These are phyloP conservation scores for Nasua narica DNA, from an alignment of 2,797 vertebrate genomes.

Conservation along the genomic window DNA sequence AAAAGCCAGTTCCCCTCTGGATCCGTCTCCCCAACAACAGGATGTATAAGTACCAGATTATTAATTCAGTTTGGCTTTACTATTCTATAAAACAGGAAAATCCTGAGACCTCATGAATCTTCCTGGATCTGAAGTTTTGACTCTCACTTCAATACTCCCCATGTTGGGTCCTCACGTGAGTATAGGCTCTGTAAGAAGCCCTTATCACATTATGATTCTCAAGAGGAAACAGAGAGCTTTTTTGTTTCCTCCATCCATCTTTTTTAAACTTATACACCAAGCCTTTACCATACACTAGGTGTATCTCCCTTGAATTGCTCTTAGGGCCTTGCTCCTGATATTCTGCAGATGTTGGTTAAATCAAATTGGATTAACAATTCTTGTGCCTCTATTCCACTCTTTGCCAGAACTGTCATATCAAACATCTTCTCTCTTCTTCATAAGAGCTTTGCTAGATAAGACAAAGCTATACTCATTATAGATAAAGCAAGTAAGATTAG, in stretches of 20 bases:
- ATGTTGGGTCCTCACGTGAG: not conserved
- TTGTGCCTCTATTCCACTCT: not conserved
- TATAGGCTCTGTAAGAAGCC: not conserved
- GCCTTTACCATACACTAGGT: not conserved
- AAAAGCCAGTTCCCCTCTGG: not conserved
- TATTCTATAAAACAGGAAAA: not conserved
- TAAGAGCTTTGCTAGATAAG: not conserved
- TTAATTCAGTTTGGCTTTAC: not conserved
- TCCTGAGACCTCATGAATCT: not conserved
- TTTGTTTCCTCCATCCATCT: not conserved
- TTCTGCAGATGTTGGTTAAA: slow-evolving; percentile 15
- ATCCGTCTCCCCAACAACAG: not conserved
- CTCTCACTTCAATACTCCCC: not conserved
- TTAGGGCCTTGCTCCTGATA: not conserved
- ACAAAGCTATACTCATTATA: not conserved
- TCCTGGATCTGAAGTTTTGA: not conserved
- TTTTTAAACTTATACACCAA: not conserved
- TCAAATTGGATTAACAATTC: not conserved
- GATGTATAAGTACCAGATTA: not conserved
- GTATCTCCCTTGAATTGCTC: not conserved
- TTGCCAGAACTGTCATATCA: slow-evolving; percentile 2
- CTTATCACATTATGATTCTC: not conserved
- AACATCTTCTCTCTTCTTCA: not conserved
- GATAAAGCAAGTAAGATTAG: not conserved
- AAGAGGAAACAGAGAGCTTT: not conserved